phyloP scores from a whole-genome alignment of 2,113 vertebrate genomes.

The Sarotherodon lohbergeri region DNA sequence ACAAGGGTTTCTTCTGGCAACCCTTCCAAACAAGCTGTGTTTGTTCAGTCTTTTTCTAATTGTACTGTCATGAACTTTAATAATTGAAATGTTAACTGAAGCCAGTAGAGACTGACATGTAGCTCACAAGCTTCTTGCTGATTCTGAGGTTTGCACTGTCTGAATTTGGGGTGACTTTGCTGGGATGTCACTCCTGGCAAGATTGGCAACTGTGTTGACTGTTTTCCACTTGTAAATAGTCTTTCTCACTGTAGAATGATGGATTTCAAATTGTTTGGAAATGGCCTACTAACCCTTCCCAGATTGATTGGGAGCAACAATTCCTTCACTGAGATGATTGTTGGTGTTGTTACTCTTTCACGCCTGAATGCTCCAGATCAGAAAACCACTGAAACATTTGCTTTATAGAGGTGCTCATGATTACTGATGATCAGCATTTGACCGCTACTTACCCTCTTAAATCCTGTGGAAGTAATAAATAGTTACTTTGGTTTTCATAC shows the following conservation, averaged over 20 bases:
- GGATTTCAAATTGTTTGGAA: neutral
- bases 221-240: neutral
- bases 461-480: neutral
- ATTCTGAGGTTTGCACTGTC: neutral
- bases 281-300: neutral
- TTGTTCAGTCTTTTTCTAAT: neutral
- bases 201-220: neutral
- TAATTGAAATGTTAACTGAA: neutral
- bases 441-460: neutral
- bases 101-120: neutral
- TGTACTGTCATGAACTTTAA: neutral
- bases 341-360: neutral
- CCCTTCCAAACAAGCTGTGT: neutral
- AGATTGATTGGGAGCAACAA: neutral
- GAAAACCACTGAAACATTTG: neutral
- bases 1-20: neutral
- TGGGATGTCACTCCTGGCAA: neutral
- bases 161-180: neutral
- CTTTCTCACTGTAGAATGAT: neutral
- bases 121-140: neutral
- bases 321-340: neutral
- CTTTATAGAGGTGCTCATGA: neutral
- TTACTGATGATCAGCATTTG: neutral
- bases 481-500: neutral
- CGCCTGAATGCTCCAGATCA: neutral